These are phyloP conservation scores for Tinamus major DNA, from an alignment of 2,797 vertebrate genomes.

Conservation along the genomic window DNA sequence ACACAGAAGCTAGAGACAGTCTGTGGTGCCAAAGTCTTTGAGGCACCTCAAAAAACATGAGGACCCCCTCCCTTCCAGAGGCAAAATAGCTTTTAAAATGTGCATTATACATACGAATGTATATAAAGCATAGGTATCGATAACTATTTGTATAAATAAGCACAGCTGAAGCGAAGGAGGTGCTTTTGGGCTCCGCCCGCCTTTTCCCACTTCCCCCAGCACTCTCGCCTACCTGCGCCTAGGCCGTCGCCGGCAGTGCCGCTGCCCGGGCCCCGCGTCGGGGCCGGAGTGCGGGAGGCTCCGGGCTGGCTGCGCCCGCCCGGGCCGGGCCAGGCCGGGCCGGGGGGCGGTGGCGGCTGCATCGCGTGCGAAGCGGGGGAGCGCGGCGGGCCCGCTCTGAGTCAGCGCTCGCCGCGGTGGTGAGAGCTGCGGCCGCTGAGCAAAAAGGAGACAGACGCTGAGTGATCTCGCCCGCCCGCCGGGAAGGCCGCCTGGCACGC, in stretches of 20 bases:
- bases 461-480: conserved; percentile 3
- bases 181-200: neutral
- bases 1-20: neutral
- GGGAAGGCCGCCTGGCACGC: conserved; percentile 17
- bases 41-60: neutral
- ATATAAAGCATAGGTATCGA: no score
- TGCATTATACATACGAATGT: neutral
- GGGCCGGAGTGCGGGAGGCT: neutral
- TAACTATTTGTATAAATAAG: neutral
- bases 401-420: conserved; percentile 10
- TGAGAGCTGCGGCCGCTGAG: neutral
- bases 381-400: conserved; percentile 20
- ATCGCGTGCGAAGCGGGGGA: conserved; percentile 50
- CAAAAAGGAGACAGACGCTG: neutral
- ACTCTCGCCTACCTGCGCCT: neutral
- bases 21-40: neutral
- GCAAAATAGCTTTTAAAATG: no score
- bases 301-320: neutral
- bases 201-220: no score
- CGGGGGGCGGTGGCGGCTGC: neutral
- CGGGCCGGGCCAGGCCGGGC: no score
- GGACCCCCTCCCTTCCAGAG: neutral
- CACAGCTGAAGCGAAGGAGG: neutral
- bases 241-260: neutral
- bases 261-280: neutral